phyloP scores from a whole-genome alignment of 1,140 invertebrate species.

The Euborellia annulipes region DNA sequence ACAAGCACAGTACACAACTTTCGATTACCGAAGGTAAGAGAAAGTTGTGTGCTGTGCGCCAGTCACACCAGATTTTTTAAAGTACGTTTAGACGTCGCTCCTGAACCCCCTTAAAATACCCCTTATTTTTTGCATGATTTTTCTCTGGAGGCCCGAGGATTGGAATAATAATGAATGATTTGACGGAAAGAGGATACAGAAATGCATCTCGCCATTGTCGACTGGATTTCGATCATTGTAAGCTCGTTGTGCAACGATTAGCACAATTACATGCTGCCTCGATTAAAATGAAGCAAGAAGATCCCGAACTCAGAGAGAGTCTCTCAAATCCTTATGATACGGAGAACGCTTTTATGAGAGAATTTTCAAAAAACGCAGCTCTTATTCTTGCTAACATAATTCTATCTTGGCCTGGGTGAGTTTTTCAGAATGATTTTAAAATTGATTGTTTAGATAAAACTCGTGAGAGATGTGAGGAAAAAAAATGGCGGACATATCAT shows the following conservation, averaged over 20 bases:
- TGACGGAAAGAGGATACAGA: slow-evolving; percentile 8
- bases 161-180: slow-evolving; percentile 9
- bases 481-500: too few relatives aligned
- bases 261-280: slow-evolving; percentile 14
- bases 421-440: too few relatives aligned
- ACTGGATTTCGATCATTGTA: slow-evolving; percentile 11
- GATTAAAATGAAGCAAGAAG: background rate
- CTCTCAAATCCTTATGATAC: background rate
- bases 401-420: slow-evolving; percentile 5
- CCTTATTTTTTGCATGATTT: too few relatives aligned
- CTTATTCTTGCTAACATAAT: background rate
- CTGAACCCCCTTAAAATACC: too few relatives aligned
- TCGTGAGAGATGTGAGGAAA: too few relatives aligned
- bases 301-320: background rate
- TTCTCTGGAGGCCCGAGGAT: too few relatives aligned
- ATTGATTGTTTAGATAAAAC: too few relatives aligned
- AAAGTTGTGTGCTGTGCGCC: too few relatives aligned
- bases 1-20: too few relatives aligned
- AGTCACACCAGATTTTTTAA: too few relatives aligned
- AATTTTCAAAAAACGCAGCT: background rate
- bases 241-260: slow-evolving; percentile 3
- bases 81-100: too few relatives aligned
- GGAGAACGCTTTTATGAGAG: background rate
- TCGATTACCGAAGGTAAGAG: too few relatives aligned
- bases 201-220: slow-evolving; percentile 8